A percentile compares a stretch with the other conserved stretches of the same genome.
Conservation (phyloP, 2,113 vertebrate species). For the Solenodon paradoxus region DNA sequence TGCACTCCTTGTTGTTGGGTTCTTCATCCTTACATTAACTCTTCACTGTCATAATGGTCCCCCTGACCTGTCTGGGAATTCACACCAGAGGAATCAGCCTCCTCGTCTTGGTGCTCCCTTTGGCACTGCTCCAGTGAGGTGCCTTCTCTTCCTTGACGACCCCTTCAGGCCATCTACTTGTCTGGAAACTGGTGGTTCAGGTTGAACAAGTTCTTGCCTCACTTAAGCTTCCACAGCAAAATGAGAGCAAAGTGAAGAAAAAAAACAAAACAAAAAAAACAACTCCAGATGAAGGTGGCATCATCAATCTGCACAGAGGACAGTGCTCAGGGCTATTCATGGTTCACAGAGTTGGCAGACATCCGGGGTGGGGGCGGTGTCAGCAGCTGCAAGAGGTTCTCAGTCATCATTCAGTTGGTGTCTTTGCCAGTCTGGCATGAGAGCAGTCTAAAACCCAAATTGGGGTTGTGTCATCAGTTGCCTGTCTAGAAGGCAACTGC, state of each 20-base stretch:
- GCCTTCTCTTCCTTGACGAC: too few relatives aligned
- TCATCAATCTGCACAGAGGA: conserved; percentile 90
- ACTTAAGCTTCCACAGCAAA: conserved; percentile 90
- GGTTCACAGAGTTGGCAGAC: conserved; percentile 90
- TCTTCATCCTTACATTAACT: conserved; percentile 15
- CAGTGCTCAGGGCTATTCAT: conserved; percentile 88
- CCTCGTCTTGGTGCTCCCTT: conserved; percentile 81
- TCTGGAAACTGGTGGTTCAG: conserved; percentile 87
- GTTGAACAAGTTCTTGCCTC: conserved; percentile 87
- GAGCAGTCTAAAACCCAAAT: conserved; percentile 94
- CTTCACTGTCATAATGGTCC: conserved; percentile 64
- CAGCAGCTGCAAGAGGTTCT: conserved; percentile 85
- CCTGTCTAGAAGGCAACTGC: too few relatives aligned
- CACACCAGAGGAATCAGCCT: conserved; percentile 88
- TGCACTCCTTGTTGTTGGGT: background rate
- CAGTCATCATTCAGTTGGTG: conserved; percentile 88
- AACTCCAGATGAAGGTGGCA: conserved; percentile 89
- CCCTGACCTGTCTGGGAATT: conserved; percentile 87
- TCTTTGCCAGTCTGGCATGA: conserved; percentile 91
- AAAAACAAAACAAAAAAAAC: too few relatives aligned
- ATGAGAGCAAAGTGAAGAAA: conserved; percentile 72
- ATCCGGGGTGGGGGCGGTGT: conserved; percentile 89
- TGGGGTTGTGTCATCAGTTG: conserved; percentile 83
- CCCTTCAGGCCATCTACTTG: conserved; percentile 85
- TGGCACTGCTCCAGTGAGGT: conserved; percentile 79